Base-by-base conservation (phyloP, 2,113 vertebrate species). In the Herpetotheres cachinnans region DNA sequence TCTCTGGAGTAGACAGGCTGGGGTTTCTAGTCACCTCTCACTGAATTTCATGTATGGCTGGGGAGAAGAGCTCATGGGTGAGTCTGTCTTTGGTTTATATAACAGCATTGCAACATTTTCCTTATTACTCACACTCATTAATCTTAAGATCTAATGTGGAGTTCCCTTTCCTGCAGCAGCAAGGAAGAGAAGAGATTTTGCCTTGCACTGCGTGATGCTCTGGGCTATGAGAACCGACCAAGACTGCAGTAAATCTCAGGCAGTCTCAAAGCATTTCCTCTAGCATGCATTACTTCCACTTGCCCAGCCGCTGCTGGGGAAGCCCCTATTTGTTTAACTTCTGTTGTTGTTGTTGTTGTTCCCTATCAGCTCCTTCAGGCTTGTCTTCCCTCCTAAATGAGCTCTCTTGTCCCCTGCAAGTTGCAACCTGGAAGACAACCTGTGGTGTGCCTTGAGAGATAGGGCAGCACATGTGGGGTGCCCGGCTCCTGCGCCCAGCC, bases 401-500 rank as follows among this genome's bases (percentile, higher is more conserved):
- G 52, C 34, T 58, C 14, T 81, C 22, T 24, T 24, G 32, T 66
- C 44, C 44, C 9, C 26, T 74, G 27, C 46, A 46, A 54, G 14
- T 26, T 59, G 67, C 46, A 88, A 6, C n/a, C 2, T 6, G 36
- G 78, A 79, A 81, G 50, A 29, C n/a, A n/a, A 10, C 14, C 25
- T 36, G 27, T 1, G 3, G 18, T 22, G 12, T 44, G 49, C 30
- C 40, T 16, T 14, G 22, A 52, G 47, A 26, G 44, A 27, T 21
- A 8, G 34, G 49, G 44, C 69, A 59, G 50, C 13, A 20, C 14
- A 4, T 1, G 2, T 0, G 4, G 27, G 34, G n/a, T 36, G 42
- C 29, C 30, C 0, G 6, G 55, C 20, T 69, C n/a, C 44, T 49
- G 49, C 7, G 4, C 25, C 13, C 50, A 1, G 4, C n/a, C 16